phyloP scores from a whole-genome alignment of 2,113 vertebrate genomes.

The Chionomys nivalis region DNA sequence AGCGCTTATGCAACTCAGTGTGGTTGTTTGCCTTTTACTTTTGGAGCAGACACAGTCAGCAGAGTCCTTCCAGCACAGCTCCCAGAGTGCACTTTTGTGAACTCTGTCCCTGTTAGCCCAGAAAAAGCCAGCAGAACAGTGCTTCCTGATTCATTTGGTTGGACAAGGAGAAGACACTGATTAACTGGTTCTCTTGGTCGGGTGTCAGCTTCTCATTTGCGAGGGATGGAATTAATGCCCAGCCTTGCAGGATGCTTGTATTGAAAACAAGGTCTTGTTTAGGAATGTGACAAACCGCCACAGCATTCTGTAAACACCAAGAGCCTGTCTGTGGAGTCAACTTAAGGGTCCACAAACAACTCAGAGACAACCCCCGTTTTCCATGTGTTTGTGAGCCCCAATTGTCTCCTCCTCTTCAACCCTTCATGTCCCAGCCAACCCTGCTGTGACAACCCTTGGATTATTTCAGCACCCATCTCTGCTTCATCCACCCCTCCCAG shows the following conservation, averaged over 20 bases:
- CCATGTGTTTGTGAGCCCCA: background rate
- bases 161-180: background rate
- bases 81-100: background rate
- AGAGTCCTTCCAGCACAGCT: background rate
- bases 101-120: background rate
- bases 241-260: background rate
- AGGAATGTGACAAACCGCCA: background rate
- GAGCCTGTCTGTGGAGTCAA: background rate
- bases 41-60: background rate
- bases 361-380: background rate
- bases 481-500: accelerated
- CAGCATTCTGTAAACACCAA: background rate
- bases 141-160: background rate
- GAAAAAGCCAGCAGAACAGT: background rate
- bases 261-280: background rate
- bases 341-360: background rate
- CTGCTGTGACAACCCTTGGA: background rate
- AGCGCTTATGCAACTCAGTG: background rate
- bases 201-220: background rate
- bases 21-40: background rate
- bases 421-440: background rate
- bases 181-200: background rate
- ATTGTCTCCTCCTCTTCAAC: background rate
- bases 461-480: background rate
- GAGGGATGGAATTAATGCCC: background rate